Evolutionary conservation across 37 sponge, comb jelly and placozoan genomes (phyloP).

Genomic region (Bolinopsis microptera): DNA sequence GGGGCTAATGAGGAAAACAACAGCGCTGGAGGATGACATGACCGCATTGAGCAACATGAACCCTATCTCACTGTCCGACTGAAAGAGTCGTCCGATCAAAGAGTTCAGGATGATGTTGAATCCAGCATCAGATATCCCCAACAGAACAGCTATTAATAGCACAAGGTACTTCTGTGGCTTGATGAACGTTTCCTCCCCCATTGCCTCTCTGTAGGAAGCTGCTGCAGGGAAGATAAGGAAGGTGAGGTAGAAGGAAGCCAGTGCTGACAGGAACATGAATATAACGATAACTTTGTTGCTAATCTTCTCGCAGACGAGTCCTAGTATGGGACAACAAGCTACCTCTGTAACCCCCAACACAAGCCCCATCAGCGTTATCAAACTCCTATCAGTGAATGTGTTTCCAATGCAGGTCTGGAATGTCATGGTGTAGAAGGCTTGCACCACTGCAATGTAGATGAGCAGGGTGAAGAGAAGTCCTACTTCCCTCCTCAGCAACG

Average conservation of each 20-base stretch:
- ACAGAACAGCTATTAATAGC: not conserved
- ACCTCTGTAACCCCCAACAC: not conserved
- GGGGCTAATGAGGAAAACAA: not conserved
- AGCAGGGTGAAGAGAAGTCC: not conserved
- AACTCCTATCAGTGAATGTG: not conserved
- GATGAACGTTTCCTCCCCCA: not conserved
- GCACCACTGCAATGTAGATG: not conserved
- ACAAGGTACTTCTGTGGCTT: not conserved
- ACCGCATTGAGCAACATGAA: constrained; percentile 19
- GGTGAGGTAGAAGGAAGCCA: not conserved
- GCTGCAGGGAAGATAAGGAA: not conserved
- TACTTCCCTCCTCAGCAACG: not conserved
- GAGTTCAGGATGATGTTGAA: not conserved
- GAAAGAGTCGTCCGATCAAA: not conserved
- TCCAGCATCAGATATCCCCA: constrained; percentile 4
- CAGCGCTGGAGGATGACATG: not conserved
- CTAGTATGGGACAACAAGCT: not conserved
- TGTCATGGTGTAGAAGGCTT: constrained; percentile 10
- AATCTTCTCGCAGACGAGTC: not conserved
- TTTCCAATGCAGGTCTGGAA: constrained; percentile 15
- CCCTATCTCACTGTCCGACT: not conserved
- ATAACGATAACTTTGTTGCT: not conserved
- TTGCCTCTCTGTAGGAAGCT: not conserved
- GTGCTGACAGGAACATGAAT: not conserved
- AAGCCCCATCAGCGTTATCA: not conserved